Evolutionary conservation across 2,888 invertebrate genomes (phyloP).

Genomic region (Notocelia uddmanniana): DNA sequence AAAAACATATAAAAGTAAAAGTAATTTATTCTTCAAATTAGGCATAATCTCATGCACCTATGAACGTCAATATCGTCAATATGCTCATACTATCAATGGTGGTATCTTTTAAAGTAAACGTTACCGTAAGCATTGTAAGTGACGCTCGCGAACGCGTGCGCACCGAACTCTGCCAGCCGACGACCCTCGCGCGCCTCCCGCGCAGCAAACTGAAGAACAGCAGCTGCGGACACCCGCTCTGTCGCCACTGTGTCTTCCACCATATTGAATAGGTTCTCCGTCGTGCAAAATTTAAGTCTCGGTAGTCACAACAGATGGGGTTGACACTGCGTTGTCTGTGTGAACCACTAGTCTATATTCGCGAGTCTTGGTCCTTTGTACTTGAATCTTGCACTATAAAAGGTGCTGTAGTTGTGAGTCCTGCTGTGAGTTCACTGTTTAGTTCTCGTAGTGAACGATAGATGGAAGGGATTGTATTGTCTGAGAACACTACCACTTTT

Average conservation of each 20-base stretch:
- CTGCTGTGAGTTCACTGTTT: not conserved
- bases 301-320: conserved; percentile 5
- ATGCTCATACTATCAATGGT: too few relatives aligned
- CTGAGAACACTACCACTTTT: not conserved
- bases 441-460: not conserved
- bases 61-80: too few relatives aligned
- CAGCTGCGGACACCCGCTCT: conserved; percentile 75
- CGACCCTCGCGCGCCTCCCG: conserved; percentile 78
- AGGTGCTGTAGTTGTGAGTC: not conserved
- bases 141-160: conserved; percentile 78
- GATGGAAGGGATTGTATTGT: not conserved
- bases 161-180: conserved; percentile 75
- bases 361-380: too few relatives aligned
- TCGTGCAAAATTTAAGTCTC: conserved; percentile 42
- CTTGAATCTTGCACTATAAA: not conserved
- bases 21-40: too few relatives aligned
- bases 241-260: conserved; percentile 71
- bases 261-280: conserved; percentile 57
- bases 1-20: too few relatives aligned
- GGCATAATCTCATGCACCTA: too few relatives aligned
- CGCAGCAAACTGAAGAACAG: conserved; percentile 77
- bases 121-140: conserved; percentile 78
- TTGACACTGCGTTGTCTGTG: too few relatives aligned
- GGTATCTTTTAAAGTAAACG: not conserved
- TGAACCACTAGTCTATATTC: conserved; percentile 50